These are phyloP conservation scores for Genyomyrus donnyi DNA, from an alignment of 2,113 vertebrate species.

Conservation along the genomic window DNA sequence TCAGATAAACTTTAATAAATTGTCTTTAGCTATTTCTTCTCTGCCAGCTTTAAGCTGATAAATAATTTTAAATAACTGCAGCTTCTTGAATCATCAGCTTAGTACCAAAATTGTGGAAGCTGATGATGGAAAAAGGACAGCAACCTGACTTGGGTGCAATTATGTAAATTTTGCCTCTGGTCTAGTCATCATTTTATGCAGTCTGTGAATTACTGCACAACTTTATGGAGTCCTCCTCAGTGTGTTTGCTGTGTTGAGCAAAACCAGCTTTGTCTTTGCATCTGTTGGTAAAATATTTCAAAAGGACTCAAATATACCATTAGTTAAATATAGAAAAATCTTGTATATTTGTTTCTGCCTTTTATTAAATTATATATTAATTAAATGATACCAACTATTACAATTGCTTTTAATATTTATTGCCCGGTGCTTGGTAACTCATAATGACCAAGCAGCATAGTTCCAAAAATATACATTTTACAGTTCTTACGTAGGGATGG, in stretches of 20 bases:
- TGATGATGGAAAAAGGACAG: not conserved
- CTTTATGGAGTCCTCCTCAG: not conserved
- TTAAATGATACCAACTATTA: not conserved
- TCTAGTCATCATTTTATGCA: not conserved
- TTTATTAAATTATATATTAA: not conserved
- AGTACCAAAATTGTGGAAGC: not conserved
- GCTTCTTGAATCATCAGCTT: not conserved
- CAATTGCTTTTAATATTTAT: not conserved
- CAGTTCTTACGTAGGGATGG: not conserved
- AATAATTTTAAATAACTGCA: not conserved
- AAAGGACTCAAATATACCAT: not conserved
- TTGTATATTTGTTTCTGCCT: not conserved
- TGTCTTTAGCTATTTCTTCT: not conserved
- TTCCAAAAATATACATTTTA: not conserved
- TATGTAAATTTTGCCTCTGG: not conserved
- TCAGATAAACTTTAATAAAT: not conserved
- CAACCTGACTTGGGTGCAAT: not conserved
- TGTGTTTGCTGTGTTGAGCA: not conserved
- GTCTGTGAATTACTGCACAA: not conserved
- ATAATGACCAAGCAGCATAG: not conserved
- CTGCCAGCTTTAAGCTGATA: not conserved
- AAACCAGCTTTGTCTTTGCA: not conserved
- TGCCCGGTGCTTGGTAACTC: not conserved
- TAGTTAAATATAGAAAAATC: not conserved
- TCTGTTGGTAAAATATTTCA: not conserved